These are phyloP conservation scores for Rallus crepitans DNA, from an alignment of 2,797 vertebrate species.

Conservation along the genomic window DNA sequence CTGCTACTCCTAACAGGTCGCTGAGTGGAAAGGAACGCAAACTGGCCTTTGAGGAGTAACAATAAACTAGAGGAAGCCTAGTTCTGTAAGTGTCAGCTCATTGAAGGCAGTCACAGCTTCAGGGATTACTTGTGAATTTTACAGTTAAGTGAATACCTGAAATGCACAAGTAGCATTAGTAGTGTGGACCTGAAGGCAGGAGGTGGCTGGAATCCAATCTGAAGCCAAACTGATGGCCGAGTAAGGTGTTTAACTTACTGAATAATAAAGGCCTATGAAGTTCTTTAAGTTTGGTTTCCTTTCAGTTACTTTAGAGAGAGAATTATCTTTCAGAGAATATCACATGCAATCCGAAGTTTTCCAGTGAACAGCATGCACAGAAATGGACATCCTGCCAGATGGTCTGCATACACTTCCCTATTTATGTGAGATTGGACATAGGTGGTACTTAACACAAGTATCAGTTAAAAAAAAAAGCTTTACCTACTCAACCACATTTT, in stretches of 20 bases:
- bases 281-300: not conserved
- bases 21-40: not conserved
- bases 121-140: not conserved
- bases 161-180: not conserved
- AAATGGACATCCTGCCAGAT: not conserved
- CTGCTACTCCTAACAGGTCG: accelerated
- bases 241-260: not conserved
- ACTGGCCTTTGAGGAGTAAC: not conserved
- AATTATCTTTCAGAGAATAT: not conserved
- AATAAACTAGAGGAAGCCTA: not conserved
- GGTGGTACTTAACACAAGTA: not conserved
- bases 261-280: not conserved
- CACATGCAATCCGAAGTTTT: not conserved
- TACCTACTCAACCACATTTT: not conserved
- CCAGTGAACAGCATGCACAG: not conserved
- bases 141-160: not conserved
- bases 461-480: not conserved
- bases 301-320: not conserved
- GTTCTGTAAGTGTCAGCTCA: not conserved
- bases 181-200: not conserved
- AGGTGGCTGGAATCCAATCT: not conserved
- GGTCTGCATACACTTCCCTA: not conserved
- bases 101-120: not conserved
- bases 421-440: not conserved
- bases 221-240: not conserved